phyloP scores from a whole-genome alignment of 1,140 invertebrate genomes.

The Bombus pyrosoma region DNA sequence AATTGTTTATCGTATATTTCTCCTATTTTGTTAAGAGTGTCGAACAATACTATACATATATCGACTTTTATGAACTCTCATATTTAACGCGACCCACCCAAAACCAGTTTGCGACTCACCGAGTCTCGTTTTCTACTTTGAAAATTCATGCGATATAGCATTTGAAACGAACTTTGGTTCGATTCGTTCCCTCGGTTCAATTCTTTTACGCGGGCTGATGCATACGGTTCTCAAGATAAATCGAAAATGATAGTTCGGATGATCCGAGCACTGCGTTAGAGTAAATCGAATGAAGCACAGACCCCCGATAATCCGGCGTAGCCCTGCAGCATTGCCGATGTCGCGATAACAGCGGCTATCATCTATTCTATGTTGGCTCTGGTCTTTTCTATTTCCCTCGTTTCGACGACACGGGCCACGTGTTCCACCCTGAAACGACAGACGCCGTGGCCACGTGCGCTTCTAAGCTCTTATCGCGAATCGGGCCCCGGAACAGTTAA shows the following conservation, averaged over 20 bases:
- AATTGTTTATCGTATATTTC: no score
- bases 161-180: no score
- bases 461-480: slow-evolving; percentile 58
- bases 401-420: slow-evolving; percentile 60
- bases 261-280: slow-evolving; percentile 2
- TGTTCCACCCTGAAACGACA: slow-evolving; percentile 29
- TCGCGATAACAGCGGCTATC: slow-evolving; percentile 47
- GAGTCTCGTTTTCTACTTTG: no score
- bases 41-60: no score
- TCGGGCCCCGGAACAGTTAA: slow-evolving; percentile 41
- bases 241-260: slow-evolving; percentile 37
- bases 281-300: slow-evolving; percentile 56
- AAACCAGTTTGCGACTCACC: no score
- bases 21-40: no score
- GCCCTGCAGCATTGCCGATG: slow-evolving; percentile 38
- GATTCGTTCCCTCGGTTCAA: no score
- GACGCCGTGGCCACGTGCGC: slow-evolving; percentile 49
- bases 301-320: slow-evolving; percentile 39
- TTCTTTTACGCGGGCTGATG: no score
- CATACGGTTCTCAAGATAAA: slow-evolving; percentile 32
- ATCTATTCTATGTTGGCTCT: slow-evolving; percentile 32
- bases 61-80: no score
- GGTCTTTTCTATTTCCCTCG: slow-evolving; percentile 67
- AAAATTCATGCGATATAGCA: no score
- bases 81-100: no score